These are phyloP conservation scores for Sycobia sp. DNA, from an alignment of 1,140 invertebrate species.

Conservation along the genomic window DNA sequence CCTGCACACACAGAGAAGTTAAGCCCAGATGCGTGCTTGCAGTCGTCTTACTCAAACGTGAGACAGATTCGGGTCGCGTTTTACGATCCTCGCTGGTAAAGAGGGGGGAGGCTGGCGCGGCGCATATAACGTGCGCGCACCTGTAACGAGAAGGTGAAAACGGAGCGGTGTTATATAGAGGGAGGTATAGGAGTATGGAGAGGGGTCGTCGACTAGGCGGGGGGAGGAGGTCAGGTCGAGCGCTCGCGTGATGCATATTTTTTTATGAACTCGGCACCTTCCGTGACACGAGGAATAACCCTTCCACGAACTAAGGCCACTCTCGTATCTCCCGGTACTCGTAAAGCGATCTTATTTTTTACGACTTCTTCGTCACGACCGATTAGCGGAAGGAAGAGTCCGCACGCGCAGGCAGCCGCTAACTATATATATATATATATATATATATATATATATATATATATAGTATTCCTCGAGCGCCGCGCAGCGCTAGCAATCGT, in stretches of 20 bases:
- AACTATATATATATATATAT: too few species aligned
- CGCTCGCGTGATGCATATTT: constrained; percentile 58
- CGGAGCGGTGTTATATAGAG: constrained; percentile 10
- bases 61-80: constrained; percentile 56
- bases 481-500: neutral
- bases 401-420: neutral
- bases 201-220: neutral
- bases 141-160: constrained; percentile 46
- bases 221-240: constrained; percentile 3
- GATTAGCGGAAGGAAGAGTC: constrained; percentile 51
- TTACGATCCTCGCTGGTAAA: constrained; percentile 45
- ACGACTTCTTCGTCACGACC: constrained; percentile 53
- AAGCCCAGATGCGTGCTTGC: neutral
- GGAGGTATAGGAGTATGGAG: neutral
- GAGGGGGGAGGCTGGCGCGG: too few species aligned
- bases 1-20: too few species aligned
- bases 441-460: too few species aligned
- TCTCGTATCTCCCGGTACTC: constrained; percentile 56
- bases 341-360: constrained; percentile 59
- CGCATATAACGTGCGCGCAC: too few species aligned
- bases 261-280: constrained; percentile 55
- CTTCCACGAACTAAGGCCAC: constrained; percentile 55
- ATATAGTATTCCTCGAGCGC: too few species aligned
- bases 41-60: constrained; percentile 39
- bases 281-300: constrained; percentile 55